phyloP scores from a whole-genome alignment of 2,888 invertebrate species.

The Drosophila prostipennis region DNA sequence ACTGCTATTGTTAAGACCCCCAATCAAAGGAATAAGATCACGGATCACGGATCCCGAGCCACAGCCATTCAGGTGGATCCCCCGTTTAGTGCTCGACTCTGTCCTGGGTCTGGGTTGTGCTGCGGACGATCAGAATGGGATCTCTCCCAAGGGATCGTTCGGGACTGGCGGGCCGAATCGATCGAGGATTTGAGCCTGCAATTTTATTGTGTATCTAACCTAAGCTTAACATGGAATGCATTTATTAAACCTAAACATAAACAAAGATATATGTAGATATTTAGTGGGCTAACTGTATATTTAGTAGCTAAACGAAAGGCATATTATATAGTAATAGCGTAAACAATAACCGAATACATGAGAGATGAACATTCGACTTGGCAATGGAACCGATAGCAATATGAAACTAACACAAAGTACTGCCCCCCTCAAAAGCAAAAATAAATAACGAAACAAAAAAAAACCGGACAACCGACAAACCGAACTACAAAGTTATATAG shows the following conservation, averaged over 20 bases:
- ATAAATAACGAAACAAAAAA: neutral
- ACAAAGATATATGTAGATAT: constrained; percentile 38
- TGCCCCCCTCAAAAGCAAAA: constrained; percentile 32
- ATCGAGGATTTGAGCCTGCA: constrained; percentile 35
- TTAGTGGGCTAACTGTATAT: constrained; percentile 45
- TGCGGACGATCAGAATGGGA: constrained; percentile 26
- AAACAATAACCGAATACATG: constrained; percentile 33
- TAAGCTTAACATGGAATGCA: constrained; percentile 75
- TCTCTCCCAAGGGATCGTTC: constrained; percentile 11
- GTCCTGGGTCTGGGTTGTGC: constrained; percentile 47
- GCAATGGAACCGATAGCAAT: constrained; percentile 46
- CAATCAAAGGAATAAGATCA: no score
- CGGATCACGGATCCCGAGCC: neutral
- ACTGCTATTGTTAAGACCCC: constrained; percentile 14
- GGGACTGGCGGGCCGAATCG: constrained; percentile 41
- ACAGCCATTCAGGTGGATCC: constrained; percentile 12
- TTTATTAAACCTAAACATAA: constrained; percentile 61
- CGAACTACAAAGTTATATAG: constrained; percentile 26
- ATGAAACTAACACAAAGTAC: constrained; percentile 37
- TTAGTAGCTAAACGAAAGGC: constrained; percentile 57
- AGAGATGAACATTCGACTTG: constrained; percentile 26
- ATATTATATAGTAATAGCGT: constrained; percentile 30
- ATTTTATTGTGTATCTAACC: constrained; percentile 71
- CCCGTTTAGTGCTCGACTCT: constrained; percentile 46
- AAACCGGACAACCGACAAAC: constrained; percentile 18